Base-by-base conservation (phyloP, 1,140 invertebrate genomes). In the Camponotus pennsylvanicus region DNA sequence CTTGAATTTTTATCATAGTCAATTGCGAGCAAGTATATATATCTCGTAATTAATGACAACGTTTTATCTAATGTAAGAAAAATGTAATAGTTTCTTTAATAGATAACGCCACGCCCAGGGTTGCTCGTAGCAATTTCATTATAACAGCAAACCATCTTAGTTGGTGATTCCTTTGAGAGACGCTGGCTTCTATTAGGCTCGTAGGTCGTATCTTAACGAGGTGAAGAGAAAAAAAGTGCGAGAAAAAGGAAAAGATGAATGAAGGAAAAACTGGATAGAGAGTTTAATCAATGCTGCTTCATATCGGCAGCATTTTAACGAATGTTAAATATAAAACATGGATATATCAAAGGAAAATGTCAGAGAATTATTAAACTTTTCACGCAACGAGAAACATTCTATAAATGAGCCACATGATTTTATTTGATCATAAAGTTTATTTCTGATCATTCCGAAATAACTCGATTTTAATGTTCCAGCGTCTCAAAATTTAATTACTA, bases 231-330 rank as follows among this genome's bases (percentile, higher is more conserved):
- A 78, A 73, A 69, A 63, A 18, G 42, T 11, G 6, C 9, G 32
- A 64, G 45, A 71, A 59, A 18, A 37, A 77, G 21, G 57, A 57
- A 66, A 73, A n/a, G 27, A 13, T 55, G 18, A 86, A 79, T 13
- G 40, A 45, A 70, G 42, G 1, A 27, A 34, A 61, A 45, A 67
- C 49, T 18, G 15, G 13, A 52, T 66, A 40, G 61, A 57, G 49
- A 21, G 69, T 49, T 89, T 88, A 88, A 89, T 89, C 87, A 88
- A 88, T 85, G 84, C 55, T 79, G 84, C 55, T 79, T 75, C 32
- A 67, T 85, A 57, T 59, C 71, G 42, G 73, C 32, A 61, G 61
- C 52, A 67, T 66, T 88, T 86, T 75, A 89, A 88, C 59, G 75
- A 80, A 32, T 73, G 27, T 75, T 73, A 73, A 75, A 83, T 83